Evolutionary conservation across 2,888 invertebrate species (phyloP).

Genomic region (Lamellibrachia satsuma): DNA sequence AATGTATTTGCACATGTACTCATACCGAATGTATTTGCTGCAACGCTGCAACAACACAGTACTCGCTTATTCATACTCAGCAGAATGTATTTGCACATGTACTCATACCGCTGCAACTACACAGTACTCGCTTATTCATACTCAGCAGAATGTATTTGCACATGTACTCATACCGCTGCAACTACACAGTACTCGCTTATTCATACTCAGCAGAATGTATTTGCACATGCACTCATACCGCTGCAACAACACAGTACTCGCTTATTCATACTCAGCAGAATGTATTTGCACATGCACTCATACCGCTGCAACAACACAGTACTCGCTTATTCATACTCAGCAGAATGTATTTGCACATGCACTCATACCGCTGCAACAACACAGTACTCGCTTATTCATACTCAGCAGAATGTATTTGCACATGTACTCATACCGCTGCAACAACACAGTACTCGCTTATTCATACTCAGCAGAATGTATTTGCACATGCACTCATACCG

Average conservation of each 20-base stretch:
- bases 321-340: constrained; percentile 63
- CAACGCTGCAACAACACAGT: too few relatives aligned
- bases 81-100: constrained; percentile 64
- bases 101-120: constrained; percentile 57
- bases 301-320: constrained; percentile 50
- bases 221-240: constrained; percentile 64
- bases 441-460: too few relatives aligned
- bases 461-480: constrained; percentile 64
- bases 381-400: too few relatives aligned
- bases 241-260: too few relatives aligned
- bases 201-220: constrained; percentile 64
- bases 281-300: constrained; percentile 64
- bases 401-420: constrained; percentile 65
- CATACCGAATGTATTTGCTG: too few relatives aligned
- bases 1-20: too few relatives aligned
- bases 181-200: too few relatives aligned
- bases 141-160: constrained; percentile 65
- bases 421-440: constrained; percentile 58
- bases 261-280: constrained; percentile 64
- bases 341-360: constrained; percentile 64
- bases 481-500: constrained; percentile 64
- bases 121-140: too few relatives aligned
- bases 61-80: constrained; percentile 63
- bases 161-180: constrained; percentile 58
- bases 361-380: constrained; percentile 56